A percentile compares a stretch with the other conserved stretches of the same genome.
phyloP scores from a whole-genome alignment of 2,888 invertebrate species.

The Drosophila mulleri region DNA sequence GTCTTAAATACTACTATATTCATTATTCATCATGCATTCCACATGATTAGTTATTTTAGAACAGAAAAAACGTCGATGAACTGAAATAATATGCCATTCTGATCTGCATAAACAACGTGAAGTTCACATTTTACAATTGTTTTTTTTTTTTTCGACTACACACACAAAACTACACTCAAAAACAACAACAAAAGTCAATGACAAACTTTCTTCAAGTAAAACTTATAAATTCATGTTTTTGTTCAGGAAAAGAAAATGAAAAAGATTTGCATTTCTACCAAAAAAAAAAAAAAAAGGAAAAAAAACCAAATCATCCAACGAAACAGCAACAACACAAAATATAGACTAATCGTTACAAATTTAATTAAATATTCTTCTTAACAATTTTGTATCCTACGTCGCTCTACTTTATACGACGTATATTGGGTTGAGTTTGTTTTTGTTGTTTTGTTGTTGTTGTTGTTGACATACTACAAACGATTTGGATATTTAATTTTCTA shows the following conservation, averaged over 20 bases:
- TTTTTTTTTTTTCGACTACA: slow-evolving; percentile 8
- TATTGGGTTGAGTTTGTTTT: slow-evolving; percentile 2
- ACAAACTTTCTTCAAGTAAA: slow-evolving; percentile 26
- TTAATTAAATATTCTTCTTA: slow-evolving; percentile 29
- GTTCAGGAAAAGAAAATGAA: slow-evolving; percentile 6
- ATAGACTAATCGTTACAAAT: slow-evolving; percentile 24
- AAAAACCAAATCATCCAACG: not conserved
- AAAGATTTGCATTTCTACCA: slow-evolving; percentile 26
- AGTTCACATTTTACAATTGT: slow-evolving; percentile 39
- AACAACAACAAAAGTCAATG: slow-evolving; percentile 36
- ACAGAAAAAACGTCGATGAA: slow-evolving; percentile 35
- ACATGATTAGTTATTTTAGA: slow-evolving; percentile 24
- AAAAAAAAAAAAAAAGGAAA: not conserved
- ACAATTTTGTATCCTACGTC: slow-evolving; percentile 33
- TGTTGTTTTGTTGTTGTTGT: slow-evolving; percentile 4
- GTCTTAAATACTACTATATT: slow-evolving; percentile 63
- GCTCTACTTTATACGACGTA: not conserved
- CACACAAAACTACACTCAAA: slow-evolving; percentile 47
- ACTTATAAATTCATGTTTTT: slow-evolving; percentile 43
- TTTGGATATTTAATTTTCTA: slow-evolving; percentile 30
- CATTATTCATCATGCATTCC: slow-evolving; percentile 50
- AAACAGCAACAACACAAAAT: slow-evolving; percentile 5
- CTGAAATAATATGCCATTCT: slow-evolving; percentile 40
- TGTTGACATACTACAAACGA: slow-evolving; percentile 24
- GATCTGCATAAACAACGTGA: slow-evolving; percentile 36